Evolutionary conservation across 2,888 invertebrate genomes (phyloP), one percentile per base, ranked within the genome.

Genomic region (Cerceris rybyensis): DNA sequence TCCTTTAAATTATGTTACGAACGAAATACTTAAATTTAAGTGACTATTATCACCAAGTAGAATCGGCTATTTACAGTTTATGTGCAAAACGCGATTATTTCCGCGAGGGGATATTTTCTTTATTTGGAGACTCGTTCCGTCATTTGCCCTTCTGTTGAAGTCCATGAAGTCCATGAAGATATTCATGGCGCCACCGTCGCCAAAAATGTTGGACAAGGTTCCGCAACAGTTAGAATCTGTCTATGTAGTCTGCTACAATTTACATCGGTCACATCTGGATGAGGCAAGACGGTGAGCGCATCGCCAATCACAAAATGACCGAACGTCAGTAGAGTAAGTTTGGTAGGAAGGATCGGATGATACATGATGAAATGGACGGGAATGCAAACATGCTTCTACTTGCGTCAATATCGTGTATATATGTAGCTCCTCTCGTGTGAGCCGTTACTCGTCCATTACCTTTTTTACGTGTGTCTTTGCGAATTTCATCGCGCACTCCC

Each of bases 171-270:
- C 54, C n/a, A 7, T 55, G 52, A 0, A 75, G 39, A 14, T 75
- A 75, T 6, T 75, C 67, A 0, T 14, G 5, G 2, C 58, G 60
- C 70, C 75, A 75, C 0, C 67, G 16, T 0, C 55, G 39, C 70
- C 75, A 75, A 42, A 75, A 75, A 14, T 75, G 49, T 8, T 70
- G 70, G 0, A 13, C 2, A 2, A 41, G n/a, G 0, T 66, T 8
- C 7, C 39, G 54, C 0, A 70, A 11, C 4, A 43, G 52, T 14
- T 69, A 0, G n/a, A n/a, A n/a, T n/a, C n/a, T n/a, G n/a, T n/a
- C n/a, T n/a, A n/a, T n/a, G n/a, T n/a, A n/a, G n/a, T n/a, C n/a
- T n/a, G n/a, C n/a, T n/a, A n/a, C n/a, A n/a, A n/a, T n/a, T n/a
- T n/a, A n/a, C n/a, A n/a, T n/a, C n/a, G n/a, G n/a, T n/a, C n/a